Base-by-base conservation (phyloP, 2,797 vertebrate species). In the Sebastolobus alascanus region DNA sequence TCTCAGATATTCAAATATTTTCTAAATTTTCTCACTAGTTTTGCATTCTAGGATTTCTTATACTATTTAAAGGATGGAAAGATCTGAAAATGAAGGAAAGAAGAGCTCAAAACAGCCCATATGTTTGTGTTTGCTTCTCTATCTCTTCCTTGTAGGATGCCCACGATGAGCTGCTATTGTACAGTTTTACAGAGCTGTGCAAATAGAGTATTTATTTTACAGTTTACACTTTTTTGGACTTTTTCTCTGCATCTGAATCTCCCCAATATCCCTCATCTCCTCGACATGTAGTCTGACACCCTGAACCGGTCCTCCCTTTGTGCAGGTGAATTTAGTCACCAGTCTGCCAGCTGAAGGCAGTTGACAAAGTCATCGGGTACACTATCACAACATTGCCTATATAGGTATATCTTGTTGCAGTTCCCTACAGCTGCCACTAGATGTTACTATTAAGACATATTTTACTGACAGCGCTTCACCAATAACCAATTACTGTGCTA, bases 401-500 rank as follows among this genome's bases (percentile, higher is more conserved):
- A 5, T 10, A 64, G 0, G 1, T 18, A 8, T 16, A 25, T 66
- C 2, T 37, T 77, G 20, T 46, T 33, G 65, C 27, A 64, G 69
- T 66, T 74, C 20, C 38, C 2, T 0, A 55, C 35, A 75, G 40
- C n/a, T 35, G n/a, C 55, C 82, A 67, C 55, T 56, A 71, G 61
- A 71, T 67, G 4, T 2, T 43, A 38, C 14, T 68, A 22, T 11
- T 54, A 55, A 55, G 8, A 46, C 12, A 50, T 37, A 5, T 38
- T 75, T 55, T 29, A 18, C 7, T 27, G 4, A 35, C 8, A 8
- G 60, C 4, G 0, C 10, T 14, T 13, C 8, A 27, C 9, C 9
- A 54, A 16, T 4, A 22, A 73, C 2, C 5, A 27, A 37, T 50
- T 50, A 50, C 18, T 0, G 1, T 14, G 6, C 16, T 11, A 11